Evolutionary conservation across 2,113 vertebrate species (phyloP), one percentile per base, ranked within the genome.

Genomic region (Phylloscopus trochilus): DNA sequence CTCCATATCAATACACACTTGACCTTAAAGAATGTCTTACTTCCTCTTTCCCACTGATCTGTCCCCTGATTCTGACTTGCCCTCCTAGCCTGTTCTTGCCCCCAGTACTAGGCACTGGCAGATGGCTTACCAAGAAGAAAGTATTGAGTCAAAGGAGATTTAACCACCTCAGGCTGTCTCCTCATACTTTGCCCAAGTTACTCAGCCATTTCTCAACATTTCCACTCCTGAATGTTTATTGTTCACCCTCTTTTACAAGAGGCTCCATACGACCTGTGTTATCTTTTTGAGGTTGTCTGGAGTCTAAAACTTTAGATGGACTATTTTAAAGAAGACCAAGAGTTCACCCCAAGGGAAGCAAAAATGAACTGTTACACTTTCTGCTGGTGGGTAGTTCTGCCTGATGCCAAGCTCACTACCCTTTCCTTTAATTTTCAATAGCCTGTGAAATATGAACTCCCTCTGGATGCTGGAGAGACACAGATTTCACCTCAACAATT

Each of bases 201-300:
- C 20, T 24, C 27, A 58, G 18, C 22, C 6, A 7, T 80, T 85
- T 79, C 43, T 76, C 58, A 93, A 13, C 15, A 20, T 46, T 80
- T 85, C 85, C 14, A 12, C 14, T 35, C 4, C 26, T 13, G 9
- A 43, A 47, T 22, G 2, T 62, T 76, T 76, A 9, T n/a, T 79
- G 20, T 46, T 69, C 46, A 51, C 0, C 2, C 19, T 20, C 10
- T 85, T 76, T 88, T 90, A 51, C 49, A 82, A 52, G 9, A 75
- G 4, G 4, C 0, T 58, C 16, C 24, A 9, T 31, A 26, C 0
- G 6, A 53, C 6, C 22, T 52, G 7, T 60, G 19, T 19, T 6
- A 9, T 75, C 55, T 77, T 27, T 74, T 73, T 23, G 12, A 64
- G 22, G 11, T 46, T 59, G 31, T 23, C 22, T 47, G 22, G 13